Evolutionary conservation across 2,113 vertebrate genomes (phyloP), one percentile per base, ranked within the genome.

Genomic region (Acanthochromis polyacanthus): DNA sequence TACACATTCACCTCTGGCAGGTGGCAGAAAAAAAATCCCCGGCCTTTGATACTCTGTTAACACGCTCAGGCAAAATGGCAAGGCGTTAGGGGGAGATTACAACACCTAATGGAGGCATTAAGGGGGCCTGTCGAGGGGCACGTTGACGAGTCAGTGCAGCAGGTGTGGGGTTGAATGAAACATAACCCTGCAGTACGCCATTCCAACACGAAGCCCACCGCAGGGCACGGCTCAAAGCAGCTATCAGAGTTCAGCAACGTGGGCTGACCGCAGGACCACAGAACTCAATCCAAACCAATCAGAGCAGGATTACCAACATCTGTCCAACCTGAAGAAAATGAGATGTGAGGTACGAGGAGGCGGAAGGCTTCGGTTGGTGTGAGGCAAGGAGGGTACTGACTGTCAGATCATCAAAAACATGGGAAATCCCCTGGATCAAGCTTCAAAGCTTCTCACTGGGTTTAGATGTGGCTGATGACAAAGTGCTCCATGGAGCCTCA

Each of bases 161-260:
- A 95, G 94, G 93, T 95, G 94, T 89, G 89, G 69, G 77, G 81
- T 23, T 88, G 92, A 90, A 94, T 92, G 93, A 93, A 95, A 95
- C 87, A 56, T 66, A 84, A 94, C 82, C 78, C 83, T 12, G 71
- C n/a, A 59, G 62, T 72, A 43, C 45, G 7, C 66, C 84, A 74
- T 75, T 78, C 69, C 80, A 59, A 56, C 85, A 86, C n/a, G 38
- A 76, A 84, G 78, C 43, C 52, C 78, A 82, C 89, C 74, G 77
- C 86, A 72, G 88, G 87, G 82, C 85, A 71, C 12, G 7, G 76
- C 86, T 89, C 87, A 89, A 79, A 79, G 67, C 65, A 62, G 67
- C 81, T 53, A 70, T 71, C 87, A 23, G 63, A 70, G 80, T 79
- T 80, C 71, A 83, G 65, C 67, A 50, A 40, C 17, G 76, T 80